Evolutionary conservation across 2,888 invertebrate genomes (phyloP).

Genomic region (Torymus auratus): DNA sequence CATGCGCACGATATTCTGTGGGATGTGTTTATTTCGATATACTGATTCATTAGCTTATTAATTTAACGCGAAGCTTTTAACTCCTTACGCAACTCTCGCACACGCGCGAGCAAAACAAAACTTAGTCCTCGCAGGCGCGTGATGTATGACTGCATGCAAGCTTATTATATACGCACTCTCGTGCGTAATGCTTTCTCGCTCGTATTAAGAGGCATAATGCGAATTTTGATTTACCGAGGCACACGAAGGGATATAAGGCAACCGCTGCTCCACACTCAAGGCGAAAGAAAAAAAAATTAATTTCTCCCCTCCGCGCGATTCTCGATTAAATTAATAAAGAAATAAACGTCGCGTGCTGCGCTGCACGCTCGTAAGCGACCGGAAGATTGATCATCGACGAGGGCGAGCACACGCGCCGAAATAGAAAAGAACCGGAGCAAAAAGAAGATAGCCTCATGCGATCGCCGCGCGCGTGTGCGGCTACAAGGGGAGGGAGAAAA

Average conservation of each 20-base stretch:
- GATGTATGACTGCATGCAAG: no score
- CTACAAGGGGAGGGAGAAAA: slow-evolving; percentile 3
- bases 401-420: neutral
- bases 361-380: neutral
- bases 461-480: no score
- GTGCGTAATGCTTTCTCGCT: neutral
- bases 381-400: slow-evolving; percentile 20
- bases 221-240: neutral
- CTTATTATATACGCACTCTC: no score
- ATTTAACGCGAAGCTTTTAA: slow-evolving; percentile 3
- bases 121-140: no score
- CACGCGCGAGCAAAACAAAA: no score
- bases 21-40: neutral
- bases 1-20: no score
- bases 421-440: slow-evolving; percentile 2
- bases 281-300: no score
- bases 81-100: neutral
- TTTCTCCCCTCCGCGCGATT: no score
- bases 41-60: neutral
- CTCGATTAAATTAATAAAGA: slow-evolving; percentile 22
- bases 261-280: no score
- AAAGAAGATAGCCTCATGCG: no score
- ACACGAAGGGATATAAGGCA: no score
- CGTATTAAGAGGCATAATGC: neutral
- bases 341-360: neutral